Evolutionary conservation across 2,888 invertebrate genomes (phyloP).

Genomic region (Cephus pulcher): DNA sequence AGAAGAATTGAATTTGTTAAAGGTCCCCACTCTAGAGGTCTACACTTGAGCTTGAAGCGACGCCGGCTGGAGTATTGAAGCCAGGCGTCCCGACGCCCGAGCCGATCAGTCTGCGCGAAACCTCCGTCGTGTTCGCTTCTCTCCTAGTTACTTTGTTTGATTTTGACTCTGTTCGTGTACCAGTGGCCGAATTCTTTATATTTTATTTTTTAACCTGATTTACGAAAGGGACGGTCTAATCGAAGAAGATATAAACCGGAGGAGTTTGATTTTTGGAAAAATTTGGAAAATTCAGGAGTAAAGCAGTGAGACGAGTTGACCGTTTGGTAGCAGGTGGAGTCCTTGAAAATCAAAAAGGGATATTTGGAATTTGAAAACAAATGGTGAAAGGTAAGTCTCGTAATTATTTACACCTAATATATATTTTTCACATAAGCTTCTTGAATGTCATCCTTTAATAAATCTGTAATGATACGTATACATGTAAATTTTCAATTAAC

Average conservation of each 20-base stretch:
- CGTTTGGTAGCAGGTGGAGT: background rate
- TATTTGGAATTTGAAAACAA: background rate
- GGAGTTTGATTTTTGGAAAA: background rate
- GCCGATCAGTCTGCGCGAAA: slow-evolving; percentile 54
- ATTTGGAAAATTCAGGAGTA: background rate
- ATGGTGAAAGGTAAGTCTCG: background rate
- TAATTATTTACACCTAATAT: background rate
- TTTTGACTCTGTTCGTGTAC: background rate
- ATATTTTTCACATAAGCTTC: background rate
- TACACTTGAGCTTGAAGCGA: slow-evolving; percentile 45
- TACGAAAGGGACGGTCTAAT: background rate
- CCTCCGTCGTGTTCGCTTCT: slow-evolving; percentile 40
- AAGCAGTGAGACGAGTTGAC: background rate
- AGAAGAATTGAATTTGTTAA: slow-evolving; percentile 26
- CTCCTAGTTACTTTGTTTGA: background rate
- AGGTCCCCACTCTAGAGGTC: slow-evolving; percentile 15
- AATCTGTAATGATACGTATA: background rate
- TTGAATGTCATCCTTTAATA: background rate
- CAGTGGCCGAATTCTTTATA: background rate
- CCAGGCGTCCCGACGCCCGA: slow-evolving; percentile 34
- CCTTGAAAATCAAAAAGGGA: background rate
- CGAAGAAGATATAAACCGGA: background rate
- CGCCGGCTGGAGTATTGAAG: slow-evolving; percentile 30
- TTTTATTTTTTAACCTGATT: background rate
- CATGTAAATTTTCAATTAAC: background rate